Conservation (phyloP, 1,140 invertebrate genomes). For the Mizuhopecten yessoensis region DNA sequence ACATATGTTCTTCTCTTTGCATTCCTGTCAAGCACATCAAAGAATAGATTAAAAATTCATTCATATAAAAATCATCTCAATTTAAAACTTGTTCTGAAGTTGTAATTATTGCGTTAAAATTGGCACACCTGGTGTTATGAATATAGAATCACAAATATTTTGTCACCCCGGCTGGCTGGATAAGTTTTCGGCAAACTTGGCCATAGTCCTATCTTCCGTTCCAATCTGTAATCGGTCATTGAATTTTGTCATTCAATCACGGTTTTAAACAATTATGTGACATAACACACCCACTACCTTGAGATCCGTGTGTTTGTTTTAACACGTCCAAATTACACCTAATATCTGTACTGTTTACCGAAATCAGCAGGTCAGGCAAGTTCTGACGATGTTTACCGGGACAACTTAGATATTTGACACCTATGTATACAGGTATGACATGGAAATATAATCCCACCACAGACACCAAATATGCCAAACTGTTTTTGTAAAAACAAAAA, state of each 20-base stretch:
- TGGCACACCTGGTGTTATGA: constrained; percentile 7
- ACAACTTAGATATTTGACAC: constrained; percentile 12
- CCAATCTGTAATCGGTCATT: constrained; percentile 26
- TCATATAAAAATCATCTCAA: not conserved
- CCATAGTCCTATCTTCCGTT: not conserved
- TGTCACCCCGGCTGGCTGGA: not conserved
- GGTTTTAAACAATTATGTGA: not conserved
- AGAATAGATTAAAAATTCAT: not conserved
- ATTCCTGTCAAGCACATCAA: not conserved
- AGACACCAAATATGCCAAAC: not conserved
- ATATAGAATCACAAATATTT: not conserved
- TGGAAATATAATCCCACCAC: not conserved
- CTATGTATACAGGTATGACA: constrained; percentile 21
- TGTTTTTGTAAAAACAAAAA: not conserved
- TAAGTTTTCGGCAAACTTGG: not conserved
- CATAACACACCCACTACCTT: not conserved
- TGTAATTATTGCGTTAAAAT: not conserved
- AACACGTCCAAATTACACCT: constrained; percentile 33
- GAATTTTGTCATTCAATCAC: constrained; percentile 3
- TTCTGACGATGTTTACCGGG: constrained; percentile 12
- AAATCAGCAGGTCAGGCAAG: not conserved
- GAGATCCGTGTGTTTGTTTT: constrained; percentile 16
- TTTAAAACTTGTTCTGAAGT: not conserved
- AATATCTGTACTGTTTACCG: not conserved
- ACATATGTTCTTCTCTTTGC: not conserved